Evolutionary conservation across 2,797 vertebrate genomes (phyloP).

Genomic region (Cynopterus sphinx): DNA sequence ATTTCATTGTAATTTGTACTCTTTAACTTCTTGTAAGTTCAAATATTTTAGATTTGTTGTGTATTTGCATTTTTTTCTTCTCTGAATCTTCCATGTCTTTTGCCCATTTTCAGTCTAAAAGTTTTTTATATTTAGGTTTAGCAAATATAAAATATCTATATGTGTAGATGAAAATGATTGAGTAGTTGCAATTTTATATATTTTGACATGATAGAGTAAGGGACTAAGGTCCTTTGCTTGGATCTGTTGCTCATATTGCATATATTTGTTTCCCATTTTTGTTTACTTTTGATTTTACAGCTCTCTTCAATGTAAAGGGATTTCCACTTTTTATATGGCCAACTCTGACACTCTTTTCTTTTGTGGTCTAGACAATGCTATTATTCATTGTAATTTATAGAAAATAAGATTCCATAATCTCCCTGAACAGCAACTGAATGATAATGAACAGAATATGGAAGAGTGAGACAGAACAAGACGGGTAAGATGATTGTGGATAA

Average conservation of each 20-base stretch:
- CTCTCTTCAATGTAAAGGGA: background rate
- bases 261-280: background rate
- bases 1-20: background rate
- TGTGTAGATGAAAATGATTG: slow-evolving; percentile 3
- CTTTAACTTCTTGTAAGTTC: background rate
- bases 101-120: background rate
- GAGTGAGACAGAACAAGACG: background rate
- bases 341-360: background rate
- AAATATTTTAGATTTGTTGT: background rate
- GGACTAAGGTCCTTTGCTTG: background rate
- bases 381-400: background rate
- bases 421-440: background rate
- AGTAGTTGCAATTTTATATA: background rate
- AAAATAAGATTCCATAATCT: background rate
- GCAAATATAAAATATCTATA: background rate
- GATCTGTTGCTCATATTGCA: background rate
- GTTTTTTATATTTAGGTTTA: background rate
- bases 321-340: background rate
- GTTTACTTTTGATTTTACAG: background rate
- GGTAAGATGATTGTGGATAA: background rate
- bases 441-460: background rate
- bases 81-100: background rate
- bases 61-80: background rate
- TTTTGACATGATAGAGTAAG: background rate
- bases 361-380: background rate